Percentiles rank a stretch among this genome's conserved stretches.
phyloP scores from a whole-genome alignment of 2,113 vertebrate species.

The Salvelinus sp. region DNA sequence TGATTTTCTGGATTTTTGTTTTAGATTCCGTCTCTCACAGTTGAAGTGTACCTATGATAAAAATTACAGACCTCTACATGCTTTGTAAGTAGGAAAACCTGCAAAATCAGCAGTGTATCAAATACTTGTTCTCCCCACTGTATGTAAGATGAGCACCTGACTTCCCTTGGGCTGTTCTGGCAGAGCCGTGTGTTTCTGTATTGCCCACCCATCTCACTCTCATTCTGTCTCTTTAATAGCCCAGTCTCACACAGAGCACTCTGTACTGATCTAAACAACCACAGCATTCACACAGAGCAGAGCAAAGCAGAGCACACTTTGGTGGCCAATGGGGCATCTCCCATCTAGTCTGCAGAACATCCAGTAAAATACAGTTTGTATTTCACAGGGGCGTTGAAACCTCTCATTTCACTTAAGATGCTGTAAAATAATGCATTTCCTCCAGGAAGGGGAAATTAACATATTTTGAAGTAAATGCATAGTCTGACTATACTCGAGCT shows the following conservation, averaged over 20 bases:
- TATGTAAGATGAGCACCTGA: too few relatives aligned
- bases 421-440: conserved; percentile 3
- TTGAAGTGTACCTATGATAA: too few relatives aligned
- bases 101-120: too few relatives aligned
- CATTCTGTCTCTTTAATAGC: conserved; percentile 19
- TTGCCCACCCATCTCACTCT: background rate
- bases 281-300: conserved; percentile 54
- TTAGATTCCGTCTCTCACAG: too few relatives aligned
- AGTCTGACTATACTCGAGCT: background rate
- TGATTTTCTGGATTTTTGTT: too few relatives aligned
- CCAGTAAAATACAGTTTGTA: background rate
- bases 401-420: background rate
- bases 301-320: background rate
- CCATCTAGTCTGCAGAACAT: background rate
- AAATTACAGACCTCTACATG: too few relatives aligned
- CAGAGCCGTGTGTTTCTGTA: background rate
- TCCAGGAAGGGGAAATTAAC: background rate
- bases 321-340: background rate
- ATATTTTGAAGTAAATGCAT: background rate
- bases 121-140: too few relatives aligned
- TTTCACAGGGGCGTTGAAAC: conserved; percentile 16
- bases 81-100: too few relatives aligned
- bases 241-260: conserved; percentile 62
- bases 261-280: conserved; percentile 67
- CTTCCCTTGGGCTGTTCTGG: background rate